A percentile compares a stretch with the other conserved stretches of the same genome.
phyloP scores from a whole-genome alignment of 92 coral and sea anemone species.

The Siderastrea siderea region DNA sequence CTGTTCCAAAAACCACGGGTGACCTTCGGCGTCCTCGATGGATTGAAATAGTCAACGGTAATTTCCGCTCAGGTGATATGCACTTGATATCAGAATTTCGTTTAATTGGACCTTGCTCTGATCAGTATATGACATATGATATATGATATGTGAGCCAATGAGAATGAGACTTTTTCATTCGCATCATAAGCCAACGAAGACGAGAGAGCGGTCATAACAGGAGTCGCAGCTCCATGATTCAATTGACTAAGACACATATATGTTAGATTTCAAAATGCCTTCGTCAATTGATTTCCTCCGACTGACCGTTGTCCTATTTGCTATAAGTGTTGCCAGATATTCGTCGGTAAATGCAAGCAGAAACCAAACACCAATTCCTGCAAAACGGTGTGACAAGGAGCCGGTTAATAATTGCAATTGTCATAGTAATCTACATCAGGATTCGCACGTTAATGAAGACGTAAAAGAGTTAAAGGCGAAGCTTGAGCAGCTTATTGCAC shows the following conservation, averaged over 20 bases:
- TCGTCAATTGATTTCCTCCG: neutral
- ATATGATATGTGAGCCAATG: too few relatives aligned
- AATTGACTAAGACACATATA: neutral
- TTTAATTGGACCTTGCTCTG: too few relatives aligned
- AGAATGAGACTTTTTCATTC: too few relatives aligned
- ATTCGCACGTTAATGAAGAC: neutral
- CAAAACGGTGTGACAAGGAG: neutral
- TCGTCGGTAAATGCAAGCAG: neutral
- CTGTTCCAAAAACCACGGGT: too few relatives aligned
- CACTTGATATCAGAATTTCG: too few relatives aligned
- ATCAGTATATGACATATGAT: too few relatives aligned
- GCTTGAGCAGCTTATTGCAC: neutral
- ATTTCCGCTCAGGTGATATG: too few relatives aligned
- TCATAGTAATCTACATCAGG: neutral
- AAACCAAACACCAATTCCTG: neutral
- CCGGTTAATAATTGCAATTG: slow-evolving; percentile 12
- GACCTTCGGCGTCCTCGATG: too few relatives aligned
- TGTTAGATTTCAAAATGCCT: neutral
- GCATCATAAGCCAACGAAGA: too few relatives aligned
- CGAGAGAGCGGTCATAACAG: too few relatives aligned
- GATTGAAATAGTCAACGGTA: too few relatives aligned
- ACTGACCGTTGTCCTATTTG: neutral
- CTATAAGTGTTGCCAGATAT: neutral
- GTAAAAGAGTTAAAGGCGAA: neutral
- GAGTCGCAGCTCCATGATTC: neutral